These are phyloP conservation scores for Aphelocoma californica DNA, from an alignment of 2,797 vertebrate species.

Conservation along the genomic window DNA sequence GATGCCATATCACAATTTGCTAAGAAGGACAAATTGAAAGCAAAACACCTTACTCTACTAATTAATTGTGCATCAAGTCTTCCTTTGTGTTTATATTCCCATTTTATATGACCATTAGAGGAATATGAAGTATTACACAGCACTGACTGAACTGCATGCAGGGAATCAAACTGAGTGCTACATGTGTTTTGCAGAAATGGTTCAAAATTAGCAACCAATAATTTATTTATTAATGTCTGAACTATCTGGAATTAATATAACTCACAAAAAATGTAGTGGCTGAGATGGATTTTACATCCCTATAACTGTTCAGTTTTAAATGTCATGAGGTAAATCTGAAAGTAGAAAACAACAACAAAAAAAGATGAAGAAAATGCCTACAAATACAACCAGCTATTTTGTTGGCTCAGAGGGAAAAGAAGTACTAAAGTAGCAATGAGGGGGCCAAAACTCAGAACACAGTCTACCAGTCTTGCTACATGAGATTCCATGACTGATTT, in stretches of 20 bases:
- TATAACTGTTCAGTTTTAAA: neutral
- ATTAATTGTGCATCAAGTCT: slow-evolving; percentile 50
- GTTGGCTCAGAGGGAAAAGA: neutral
- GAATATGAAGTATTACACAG: neutral
- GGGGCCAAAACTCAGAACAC: neutral
- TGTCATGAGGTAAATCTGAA: neutral
- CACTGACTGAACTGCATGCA: slow-evolving; percentile 12
- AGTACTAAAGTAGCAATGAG: neutral
- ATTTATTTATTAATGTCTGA: neutral
- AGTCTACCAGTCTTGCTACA: neutral
- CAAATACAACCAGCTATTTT: neutral
- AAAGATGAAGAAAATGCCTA: neutral
- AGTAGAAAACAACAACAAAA: neutral
- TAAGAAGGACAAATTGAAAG: slow-evolving; percentile 35
- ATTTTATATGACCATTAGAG: neutral
- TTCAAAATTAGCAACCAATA: neutral
- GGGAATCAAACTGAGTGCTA: neutral
- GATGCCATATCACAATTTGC: slow-evolving; percentile 11
- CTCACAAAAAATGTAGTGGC: neutral
- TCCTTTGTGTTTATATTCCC: slow-evolving; percentile 52
- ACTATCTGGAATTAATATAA: neutral
- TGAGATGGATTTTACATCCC: neutral
- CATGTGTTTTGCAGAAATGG: neutral
- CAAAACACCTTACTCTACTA: slow-evolving; percentile 26
- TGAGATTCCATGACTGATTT: neutral